phyloP scores from a whole-genome alignment of 2,888 invertebrate genomes.

The Melitaea athalia region DNA sequence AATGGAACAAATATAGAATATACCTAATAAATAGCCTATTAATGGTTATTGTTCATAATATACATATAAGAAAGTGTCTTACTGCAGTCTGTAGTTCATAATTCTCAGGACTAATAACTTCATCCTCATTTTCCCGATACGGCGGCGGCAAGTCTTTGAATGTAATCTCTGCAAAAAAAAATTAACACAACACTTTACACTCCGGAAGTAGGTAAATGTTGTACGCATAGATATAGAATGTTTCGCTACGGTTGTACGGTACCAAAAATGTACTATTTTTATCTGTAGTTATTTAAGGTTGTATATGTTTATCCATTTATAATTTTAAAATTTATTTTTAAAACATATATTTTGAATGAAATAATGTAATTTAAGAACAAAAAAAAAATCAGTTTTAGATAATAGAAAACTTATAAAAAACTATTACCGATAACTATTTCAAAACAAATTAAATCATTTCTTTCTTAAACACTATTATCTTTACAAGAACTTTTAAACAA shows the following conservation, averaged over 20 bases:
- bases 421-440: too few species aligned
- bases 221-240: too few species aligned
- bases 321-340: too few species aligned
- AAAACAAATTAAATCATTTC: too few species aligned
- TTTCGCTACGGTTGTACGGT: neutral
- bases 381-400: too few species aligned
- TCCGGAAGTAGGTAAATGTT: neutral
- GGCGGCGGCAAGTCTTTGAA: slow-evolving; percentile 73
- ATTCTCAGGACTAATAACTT: slow-evolving; percentile 42
- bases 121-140: slow-evolving; percentile 64
- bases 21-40: neutral
- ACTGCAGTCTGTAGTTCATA: slow-evolving; percentile 42
- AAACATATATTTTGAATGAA: too few species aligned
- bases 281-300: too few species aligned
- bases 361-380: too few species aligned
- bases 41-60: neutral
- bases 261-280: neutral
- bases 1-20: too few species aligned
- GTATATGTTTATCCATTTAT: too few species aligned
- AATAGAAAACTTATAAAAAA: too few species aligned
- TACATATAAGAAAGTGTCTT: slow-evolving; percentile 15
- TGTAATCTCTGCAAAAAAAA: slow-evolving; percentile 66
- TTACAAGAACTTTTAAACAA: neutral
- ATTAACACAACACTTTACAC: slow-evolving; percentile 20
- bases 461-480: too few species aligned